Conservation (phyloP, 1,140 invertebrate species). For the Paraescarpia echinospica region DNA sequence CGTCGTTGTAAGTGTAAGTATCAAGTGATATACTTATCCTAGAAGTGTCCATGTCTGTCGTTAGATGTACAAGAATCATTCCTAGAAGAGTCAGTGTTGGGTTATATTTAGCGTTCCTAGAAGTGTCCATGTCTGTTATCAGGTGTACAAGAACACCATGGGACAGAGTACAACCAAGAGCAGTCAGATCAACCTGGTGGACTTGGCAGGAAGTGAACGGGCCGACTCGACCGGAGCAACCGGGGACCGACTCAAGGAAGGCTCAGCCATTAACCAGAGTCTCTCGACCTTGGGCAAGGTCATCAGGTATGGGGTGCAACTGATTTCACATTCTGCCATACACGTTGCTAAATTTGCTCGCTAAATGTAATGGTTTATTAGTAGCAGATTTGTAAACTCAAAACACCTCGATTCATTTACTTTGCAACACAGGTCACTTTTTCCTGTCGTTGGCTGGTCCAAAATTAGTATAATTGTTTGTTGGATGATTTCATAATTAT, state of each 20-base stretch:
- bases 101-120: not conserved
- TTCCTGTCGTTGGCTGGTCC: too few relatives aligned
- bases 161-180: conserved; percentile 63
- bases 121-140: conserved; percentile 35
- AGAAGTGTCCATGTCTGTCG: not conserved
- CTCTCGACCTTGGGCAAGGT: conserved; percentile 63
- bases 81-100: not conserved
- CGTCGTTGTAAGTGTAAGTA: not conserved
- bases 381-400: not conserved
- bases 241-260: conserved; percentile 66
- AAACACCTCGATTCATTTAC: too few relatives aligned
- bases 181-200: conserved; percentile 66
- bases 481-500: too few relatives aligned
- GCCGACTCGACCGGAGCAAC: conserved; percentile 61
- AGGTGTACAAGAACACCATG: conserved; percentile 61
- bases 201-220: conserved; percentile 67
- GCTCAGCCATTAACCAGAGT: conserved; percentile 65
- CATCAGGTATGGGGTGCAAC: conserved; percentile 48
- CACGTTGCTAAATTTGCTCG: not conserved
- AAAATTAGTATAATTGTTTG: too few relatives aligned
- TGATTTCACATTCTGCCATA: not conserved
- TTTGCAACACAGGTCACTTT: too few relatives aligned
- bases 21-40: not conserved
- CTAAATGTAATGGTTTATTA: conserved; percentile 2
- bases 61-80: not conserved